Evolutionary conservation across 2,113 vertebrate species (phyloP).

Genomic region (Cephalophus harveyi): DNA sequence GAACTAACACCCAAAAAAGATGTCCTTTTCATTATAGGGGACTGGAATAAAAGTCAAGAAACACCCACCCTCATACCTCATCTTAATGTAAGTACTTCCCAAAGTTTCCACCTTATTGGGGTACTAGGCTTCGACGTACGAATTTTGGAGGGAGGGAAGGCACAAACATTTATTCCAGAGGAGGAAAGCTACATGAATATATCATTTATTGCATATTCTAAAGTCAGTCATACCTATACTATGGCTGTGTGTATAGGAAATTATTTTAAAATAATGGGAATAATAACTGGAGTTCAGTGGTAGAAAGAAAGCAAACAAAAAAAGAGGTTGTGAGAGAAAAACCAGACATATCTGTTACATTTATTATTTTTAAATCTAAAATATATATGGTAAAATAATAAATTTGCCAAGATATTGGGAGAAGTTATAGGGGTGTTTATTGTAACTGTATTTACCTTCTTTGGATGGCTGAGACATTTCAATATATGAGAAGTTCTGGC

Average conservation of each 20-base stretch:
- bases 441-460: not conserved
- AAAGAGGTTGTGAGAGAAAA: not conserved
- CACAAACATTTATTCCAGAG: not conserved
- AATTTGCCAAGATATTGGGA: not conserved
- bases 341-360: not conserved
- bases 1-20: too few species aligned
- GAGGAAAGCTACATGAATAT: not conserved
- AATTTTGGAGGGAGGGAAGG: not conserved
- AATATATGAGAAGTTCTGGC: not conserved
- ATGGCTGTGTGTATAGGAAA: not conserved
- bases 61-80: not conserved
- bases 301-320: not conserved
- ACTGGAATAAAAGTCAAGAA: too few species aligned
- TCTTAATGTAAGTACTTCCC: not conserved
- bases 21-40: too few species aligned
- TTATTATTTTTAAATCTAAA: not conserved
- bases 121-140: too few species aligned
- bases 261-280: not conserved
- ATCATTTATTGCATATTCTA: not conserved
- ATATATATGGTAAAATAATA: not conserved
- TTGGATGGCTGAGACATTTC: not conserved
- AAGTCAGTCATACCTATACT: not conserved
- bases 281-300: not conserved
- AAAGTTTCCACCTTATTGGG: not conserved
- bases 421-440: not conserved